phyloP scores from a whole-genome alignment of 1,140 invertebrate genomes.

The Coelopa frigida region DNA sequence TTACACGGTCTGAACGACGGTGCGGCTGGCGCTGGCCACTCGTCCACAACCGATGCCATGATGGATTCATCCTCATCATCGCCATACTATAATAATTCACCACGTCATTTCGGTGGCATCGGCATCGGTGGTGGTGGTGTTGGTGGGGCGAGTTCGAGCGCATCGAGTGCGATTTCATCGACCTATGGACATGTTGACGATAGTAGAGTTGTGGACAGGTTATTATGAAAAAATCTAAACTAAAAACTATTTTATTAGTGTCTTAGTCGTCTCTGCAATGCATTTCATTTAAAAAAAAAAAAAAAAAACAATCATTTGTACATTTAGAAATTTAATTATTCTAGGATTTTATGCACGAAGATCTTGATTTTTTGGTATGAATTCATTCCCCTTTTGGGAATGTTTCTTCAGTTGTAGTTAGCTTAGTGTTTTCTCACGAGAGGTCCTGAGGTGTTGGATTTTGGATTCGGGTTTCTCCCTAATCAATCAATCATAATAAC shows the following conservation, averaged over 20 bases:
- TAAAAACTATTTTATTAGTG: conserved; percentile 1
- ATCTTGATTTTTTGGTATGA: too few species aligned
- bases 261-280: not conserved
- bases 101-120: conserved; percentile 9
- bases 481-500: too few species aligned
- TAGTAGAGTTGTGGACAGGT: conserved; percentile 41
- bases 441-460: too few species aligned
- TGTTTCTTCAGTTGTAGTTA: too few species aligned
- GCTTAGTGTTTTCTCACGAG: too few species aligned
- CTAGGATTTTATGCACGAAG: too few species aligned
- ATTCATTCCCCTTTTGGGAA: too few species aligned
- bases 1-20: conserved; percentile 29
- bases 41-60: conserved; percentile 15
- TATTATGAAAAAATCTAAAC: conserved; percentile 20
- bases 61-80: conserved; percentile 10
- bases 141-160: not conserved
- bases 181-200: conserved; percentile 32
- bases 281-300: not conserved
- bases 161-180: not conserved
- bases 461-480: too few species aligned
- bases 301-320: not conserved
- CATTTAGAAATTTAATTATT: not conserved
- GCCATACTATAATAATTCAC: not conserved
- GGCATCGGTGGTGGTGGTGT: not conserved
- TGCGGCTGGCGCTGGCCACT: conserved; percentile 17